phyloP scores from a whole-genome alignment of 2,888 invertebrate species.

The Patella depressa region DNA sequence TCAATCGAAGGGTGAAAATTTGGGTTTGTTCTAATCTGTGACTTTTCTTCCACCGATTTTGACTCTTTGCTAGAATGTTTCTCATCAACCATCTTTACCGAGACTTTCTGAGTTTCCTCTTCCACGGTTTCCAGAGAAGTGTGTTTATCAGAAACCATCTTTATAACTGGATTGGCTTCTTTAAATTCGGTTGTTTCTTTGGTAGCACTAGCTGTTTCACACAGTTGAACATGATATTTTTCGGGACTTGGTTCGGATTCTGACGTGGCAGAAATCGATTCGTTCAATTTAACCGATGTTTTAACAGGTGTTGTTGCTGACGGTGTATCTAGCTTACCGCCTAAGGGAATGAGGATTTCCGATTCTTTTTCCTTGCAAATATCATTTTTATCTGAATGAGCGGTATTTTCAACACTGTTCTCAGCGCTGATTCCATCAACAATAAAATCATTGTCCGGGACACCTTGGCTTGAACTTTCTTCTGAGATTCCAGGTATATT shows the following conservation, averaged over 20 bases:
- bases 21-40: slow-evolving; percentile 43
- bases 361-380: background rate
- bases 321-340: background rate
- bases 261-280: slow-evolving; percentile 36
- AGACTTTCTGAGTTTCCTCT: slow-evolving; percentile 17
- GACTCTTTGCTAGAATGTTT: slow-evolving; percentile 50
- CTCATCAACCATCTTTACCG: slow-evolving; percentile 32
- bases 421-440: background rate
- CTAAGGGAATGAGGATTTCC: too few relatives aligned
- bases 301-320: slow-evolving; percentile 14
- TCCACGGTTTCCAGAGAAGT: slow-evolving; percentile 37
- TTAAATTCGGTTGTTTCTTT: slow-evolving; percentile 37
- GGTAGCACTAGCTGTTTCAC: slow-evolving; percentile 40
- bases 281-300: slow-evolving; percentile 39
- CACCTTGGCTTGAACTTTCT: background rate
- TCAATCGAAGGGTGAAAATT: slow-evolving; percentile 42
- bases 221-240: slow-evolving; percentile 42
- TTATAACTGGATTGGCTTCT: slow-evolving; percentile 36
- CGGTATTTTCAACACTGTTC: background rate
- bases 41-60: slow-evolving; percentile 32
- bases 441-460: background rate
- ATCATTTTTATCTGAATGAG: background rate
- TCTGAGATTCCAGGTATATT: background rate
- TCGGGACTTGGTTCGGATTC: slow-evolving; percentile 39
- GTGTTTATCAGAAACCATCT: slow-evolving; percentile 37